phyloP scores from a whole-genome alignment of 1,140 invertebrate species.

The Pogonomyrmex barbatus region DNA sequence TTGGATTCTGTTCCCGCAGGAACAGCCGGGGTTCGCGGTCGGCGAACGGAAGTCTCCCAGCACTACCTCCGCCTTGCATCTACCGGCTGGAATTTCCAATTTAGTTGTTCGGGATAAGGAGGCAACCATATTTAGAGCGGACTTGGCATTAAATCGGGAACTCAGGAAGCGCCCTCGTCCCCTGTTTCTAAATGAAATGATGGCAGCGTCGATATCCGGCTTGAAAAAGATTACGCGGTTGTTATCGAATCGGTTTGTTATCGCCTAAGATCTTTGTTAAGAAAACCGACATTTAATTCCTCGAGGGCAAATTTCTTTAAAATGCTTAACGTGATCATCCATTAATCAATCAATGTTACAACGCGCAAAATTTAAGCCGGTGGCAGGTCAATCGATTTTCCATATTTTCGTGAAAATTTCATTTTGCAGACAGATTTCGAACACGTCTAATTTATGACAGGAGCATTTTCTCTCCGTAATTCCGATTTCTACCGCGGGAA shows the following conservation, averaged over 20 bases:
- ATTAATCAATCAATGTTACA: conserved; percentile 7
- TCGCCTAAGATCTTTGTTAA: neutral
- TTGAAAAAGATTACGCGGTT: conserved; percentile 7
- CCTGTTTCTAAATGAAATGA: conserved; percentile 6
- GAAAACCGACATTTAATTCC: neutral
- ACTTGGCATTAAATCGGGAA: conserved; percentile 71
- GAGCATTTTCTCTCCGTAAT: conserved; percentile 4
- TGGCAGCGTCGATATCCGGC: conserved; percentile 26
- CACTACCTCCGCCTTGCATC: conserved; percentile 68
- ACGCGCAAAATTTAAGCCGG: neutral
- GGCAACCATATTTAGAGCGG: conserved; percentile 74
- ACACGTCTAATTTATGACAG: conserved; percentile 17
- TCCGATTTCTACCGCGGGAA: neutral
- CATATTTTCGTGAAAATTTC: conserved; percentile 25
- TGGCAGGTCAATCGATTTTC: conserved; percentile 3
- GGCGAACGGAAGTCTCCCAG: conserved; percentile 75
- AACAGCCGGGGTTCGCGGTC: conserved; percentile 68
- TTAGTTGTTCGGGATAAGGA: conserved; percentile 67
- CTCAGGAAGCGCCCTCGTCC: neutral
- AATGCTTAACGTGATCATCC: neutral
- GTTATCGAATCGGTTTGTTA: neutral
- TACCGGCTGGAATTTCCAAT: conserved; percentile 77
- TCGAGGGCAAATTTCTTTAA: neutral
- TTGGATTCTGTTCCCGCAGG: conserved; percentile 78
- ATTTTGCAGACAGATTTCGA: neutral